phyloP scores from a whole-genome alignment of 2,797 vertebrate species.

The Chelon auratus region DNA sequence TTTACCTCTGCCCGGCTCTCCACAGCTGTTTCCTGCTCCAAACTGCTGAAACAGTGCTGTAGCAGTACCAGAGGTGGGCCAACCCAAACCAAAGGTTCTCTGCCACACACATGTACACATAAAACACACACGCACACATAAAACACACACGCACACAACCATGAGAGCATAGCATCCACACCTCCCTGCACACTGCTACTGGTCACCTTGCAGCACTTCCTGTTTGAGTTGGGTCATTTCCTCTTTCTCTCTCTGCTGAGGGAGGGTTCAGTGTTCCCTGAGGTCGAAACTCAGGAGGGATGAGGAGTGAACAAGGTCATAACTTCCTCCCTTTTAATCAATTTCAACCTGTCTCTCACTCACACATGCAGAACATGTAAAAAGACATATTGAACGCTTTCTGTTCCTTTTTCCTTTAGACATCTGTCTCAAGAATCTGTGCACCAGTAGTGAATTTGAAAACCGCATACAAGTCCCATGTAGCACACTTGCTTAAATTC shows the following conservation, averaged over 20 bases:
- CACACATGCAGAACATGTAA: conserved; percentile 19
- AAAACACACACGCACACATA: conserved; percentile 22
- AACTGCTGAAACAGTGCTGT: conserved; percentile 82
- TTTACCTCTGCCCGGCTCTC: conserved; percentile 70
- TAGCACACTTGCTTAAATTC: conserved; percentile 52
- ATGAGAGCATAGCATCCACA: conserved; percentile 27
- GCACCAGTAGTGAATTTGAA: conserved; percentile 47
- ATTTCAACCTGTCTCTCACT: conserved; percentile 41
- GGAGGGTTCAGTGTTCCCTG: conserved; percentile 33
- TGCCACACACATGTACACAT: conserved; percentile 33
- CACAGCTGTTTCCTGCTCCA: conserved; percentile 87
- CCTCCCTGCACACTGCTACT: conserved; percentile 71
- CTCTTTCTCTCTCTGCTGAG: conserved; percentile 69
- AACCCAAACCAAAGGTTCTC: conserved; percentile 60
- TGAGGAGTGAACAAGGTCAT: conserved; percentile 54
- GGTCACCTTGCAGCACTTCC: conserved; percentile 83
- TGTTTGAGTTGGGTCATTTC: conserved; percentile 84
- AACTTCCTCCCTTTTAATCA: conserved; percentile 54
- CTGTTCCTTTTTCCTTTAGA: conserved; percentile 9
- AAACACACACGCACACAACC: conserved; percentile 9
- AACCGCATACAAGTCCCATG: conserved; percentile 47
- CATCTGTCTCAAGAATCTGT: conserved; percentile 31
- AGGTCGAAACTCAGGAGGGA: conserved; percentile 46
- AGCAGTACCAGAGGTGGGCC: conserved; percentile 70
- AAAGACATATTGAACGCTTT: conserved; percentile 9